Evolutionary conservation across 2,888 invertebrate genomes (phyloP).

Genomic region (Caenorhabditis uteleia): DNA sequence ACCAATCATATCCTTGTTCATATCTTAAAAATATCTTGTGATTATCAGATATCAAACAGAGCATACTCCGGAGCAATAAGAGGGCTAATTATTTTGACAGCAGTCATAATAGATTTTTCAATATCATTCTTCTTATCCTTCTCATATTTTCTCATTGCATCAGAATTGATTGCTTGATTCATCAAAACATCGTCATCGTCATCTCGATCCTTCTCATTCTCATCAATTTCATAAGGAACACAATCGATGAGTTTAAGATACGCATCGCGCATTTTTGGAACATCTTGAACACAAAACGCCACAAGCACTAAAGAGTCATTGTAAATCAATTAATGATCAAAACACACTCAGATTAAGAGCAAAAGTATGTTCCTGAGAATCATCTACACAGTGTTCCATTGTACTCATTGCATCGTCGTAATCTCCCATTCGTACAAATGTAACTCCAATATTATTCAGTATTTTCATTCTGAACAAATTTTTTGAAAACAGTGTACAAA

Average conservation of each 20-base stretch:
- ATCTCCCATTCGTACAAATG: conserved; percentile 93
- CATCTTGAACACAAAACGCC: conserved; percentile 71
- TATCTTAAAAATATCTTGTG: conserved; percentile 67
- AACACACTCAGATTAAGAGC: conserved; percentile 80
- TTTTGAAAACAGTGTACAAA: background rate
- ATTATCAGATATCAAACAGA: background rate
- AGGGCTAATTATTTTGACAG: conserved; percentile 87
- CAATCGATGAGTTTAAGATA: conserved; percentile 89
- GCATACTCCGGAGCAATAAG: conserved; percentile 76
- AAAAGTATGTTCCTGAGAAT: conserved; percentile 83
- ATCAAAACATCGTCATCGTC: conserved; percentile 58
- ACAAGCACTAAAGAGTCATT: conserved; percentile 73
- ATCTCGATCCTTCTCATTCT: conserved; percentile 26
- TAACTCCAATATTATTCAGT: conserved; percentile 94
- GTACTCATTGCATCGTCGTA: conserved; percentile 93
- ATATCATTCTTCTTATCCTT: conserved; percentile 77
- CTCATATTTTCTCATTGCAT: conserved; percentile 80
- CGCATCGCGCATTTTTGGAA: conserved; percentile 89
- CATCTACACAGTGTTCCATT: conserved; percentile 97
- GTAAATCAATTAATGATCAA: conserved; percentile 68
- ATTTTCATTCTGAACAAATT: conserved; percentile 77
- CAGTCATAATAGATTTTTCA: conserved; percentile 83
- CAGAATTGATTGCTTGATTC: conserved; percentile 78
- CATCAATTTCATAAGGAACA: conserved; percentile 79
- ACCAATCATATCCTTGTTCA: conserved; percentile 77